Evolutionary conservation across 1,140 invertebrate species (phyloP).

Genomic region (Tenebrio molitor): DNA sequence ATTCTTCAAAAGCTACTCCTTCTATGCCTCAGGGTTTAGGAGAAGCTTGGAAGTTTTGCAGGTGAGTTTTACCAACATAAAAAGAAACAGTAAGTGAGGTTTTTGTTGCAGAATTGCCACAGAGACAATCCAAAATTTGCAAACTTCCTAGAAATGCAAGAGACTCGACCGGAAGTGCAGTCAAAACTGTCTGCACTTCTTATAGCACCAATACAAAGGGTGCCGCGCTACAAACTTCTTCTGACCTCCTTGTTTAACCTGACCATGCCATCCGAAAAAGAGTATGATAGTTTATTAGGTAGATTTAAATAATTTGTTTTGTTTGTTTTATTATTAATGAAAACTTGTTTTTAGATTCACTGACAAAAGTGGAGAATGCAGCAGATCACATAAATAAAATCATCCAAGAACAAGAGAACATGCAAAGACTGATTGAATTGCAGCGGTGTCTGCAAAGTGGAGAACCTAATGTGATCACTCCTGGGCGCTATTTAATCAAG

Average conservation of each 20-base stretch:
- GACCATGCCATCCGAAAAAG: conserved; percentile 72
- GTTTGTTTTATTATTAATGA: too few relatives aligned
- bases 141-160: conserved; percentile 75
- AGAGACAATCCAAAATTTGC: conserved; percentile 70
- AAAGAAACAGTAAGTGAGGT: too few relatives aligned
- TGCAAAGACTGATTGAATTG: conserved; percentile 76
- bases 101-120: conserved; percentile 57
- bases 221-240: conserved; percentile 82
- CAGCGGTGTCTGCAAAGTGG: conserved; percentile 74
- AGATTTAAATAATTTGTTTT: conserved; percentile 11
- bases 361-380: conserved; percentile 76
- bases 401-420: conserved; percentile 80
- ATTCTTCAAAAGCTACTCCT: conserved; percentile 84
- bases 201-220: conserved; percentile 82
- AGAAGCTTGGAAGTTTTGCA: conserved; percentile 71
- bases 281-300: conserved; percentile 71
- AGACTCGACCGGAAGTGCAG: conserved; percentile 78
- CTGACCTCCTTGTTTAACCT: conserved; percentile 77
- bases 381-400: conserved; percentile 80
- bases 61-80: conserved; percentile 65
- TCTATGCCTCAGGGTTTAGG: conserved; percentile 83
- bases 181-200: conserved; percentile 78
- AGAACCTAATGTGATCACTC: conserved; percentile 76
- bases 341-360: conserved; percentile 71
- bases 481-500: conserved; percentile 78